A percentile compares a stretch with the other conserved stretches of the same genome.
Evolutionary conservation across 1,140 invertebrate species (phyloP).

Genomic region (Pollicipes pollicipes): DNA sequence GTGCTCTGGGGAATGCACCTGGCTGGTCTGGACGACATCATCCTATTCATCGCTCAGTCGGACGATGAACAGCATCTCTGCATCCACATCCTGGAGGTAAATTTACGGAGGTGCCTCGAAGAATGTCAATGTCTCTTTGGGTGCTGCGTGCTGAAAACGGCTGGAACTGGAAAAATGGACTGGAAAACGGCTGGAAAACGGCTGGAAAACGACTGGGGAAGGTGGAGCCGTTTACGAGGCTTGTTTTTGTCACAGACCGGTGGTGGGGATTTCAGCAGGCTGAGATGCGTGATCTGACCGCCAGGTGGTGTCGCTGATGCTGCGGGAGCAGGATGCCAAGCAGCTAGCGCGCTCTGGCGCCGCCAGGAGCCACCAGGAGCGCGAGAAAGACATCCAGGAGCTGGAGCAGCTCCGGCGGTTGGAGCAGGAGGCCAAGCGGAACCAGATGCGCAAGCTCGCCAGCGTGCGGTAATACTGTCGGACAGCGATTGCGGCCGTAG

Average conservation of each 20-base stretch:
- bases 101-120: no score
- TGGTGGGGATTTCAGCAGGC: no score
- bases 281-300: background rate
- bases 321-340: constrained; percentile 63
- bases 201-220: no score
- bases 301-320: constrained; percentile 30
- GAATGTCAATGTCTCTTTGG: no score
- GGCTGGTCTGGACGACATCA: constrained; percentile 66
- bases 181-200: no score
- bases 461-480: constrained; percentile 11
- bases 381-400: constrained; percentile 61
- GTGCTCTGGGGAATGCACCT: constrained; percentile 66
- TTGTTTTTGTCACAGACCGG: no score
- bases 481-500: no score
- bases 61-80: constrained; percentile 70
- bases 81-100: constrained; percentile 72
- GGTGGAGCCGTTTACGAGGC: no score
- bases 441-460: constrained; percentile 13
- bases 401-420: constrained; percentile 36
- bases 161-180: no score
- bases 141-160: no score
- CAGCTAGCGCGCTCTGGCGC: constrained; percentile 57
- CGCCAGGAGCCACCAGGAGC: constrained; percentile 53
- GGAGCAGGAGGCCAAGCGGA: constrained; percentile 17
- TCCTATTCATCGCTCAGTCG: constrained; percentile 68